Conservation (phyloP, 2,797 vertebrate genomes). For the Acridotheres tristis region DNA sequence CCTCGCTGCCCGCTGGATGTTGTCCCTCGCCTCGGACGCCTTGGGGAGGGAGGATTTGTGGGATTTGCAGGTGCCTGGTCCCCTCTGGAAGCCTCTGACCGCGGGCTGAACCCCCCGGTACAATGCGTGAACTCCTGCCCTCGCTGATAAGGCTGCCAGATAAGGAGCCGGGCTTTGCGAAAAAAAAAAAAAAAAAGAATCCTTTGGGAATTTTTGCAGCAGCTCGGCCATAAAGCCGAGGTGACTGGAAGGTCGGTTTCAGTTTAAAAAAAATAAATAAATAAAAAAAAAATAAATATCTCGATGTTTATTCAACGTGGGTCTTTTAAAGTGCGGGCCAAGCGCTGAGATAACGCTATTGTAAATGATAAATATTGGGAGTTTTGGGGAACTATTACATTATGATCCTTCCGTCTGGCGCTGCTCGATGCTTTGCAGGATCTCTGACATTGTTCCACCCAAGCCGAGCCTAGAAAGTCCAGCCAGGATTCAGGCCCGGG, state of each 20-base stretch:
- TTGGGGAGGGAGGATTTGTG: conserved; percentile 74
- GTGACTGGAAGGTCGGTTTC: conserved; percentile 81
- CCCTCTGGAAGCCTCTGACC: conserved; percentile 80
- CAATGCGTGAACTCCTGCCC: conserved; percentile 81
- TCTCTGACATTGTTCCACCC: conserved; percentile 53
- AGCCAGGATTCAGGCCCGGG: conserved; percentile 21
- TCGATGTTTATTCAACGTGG: conserved; percentile 78
- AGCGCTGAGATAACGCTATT: conserved; percentile 76
- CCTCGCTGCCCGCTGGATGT: conserved; percentile 75
- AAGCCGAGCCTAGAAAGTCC: conserved; percentile 14
- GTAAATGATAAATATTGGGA: conserved; percentile 79
- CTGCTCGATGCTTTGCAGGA: conserved; percentile 51
- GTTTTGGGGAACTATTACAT: conserved; percentile 71
- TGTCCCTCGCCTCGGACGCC: conserved; percentile 73
- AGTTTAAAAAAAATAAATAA: conserved; percentile 80
- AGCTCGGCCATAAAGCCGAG: conserved; percentile 76
- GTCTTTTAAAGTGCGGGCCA: conserved; percentile 78
- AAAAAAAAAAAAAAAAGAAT: neutral
- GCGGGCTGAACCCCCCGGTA: conserved; percentile 73
- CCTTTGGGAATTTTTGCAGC: conserved; percentile 81
- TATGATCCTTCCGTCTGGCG: conserved; percentile 76
- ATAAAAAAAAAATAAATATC: conserved; percentile 80
- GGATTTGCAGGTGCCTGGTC: conserved; percentile 82
- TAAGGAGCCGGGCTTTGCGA: conserved; percentile 76
- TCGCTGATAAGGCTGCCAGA: conserved; percentile 81